These are phyloP conservation scores for Rhagophthalmus giganteus DNA, from an alignment of 2,888 invertebrate genomes.

Conservation along the genomic window DNA sequence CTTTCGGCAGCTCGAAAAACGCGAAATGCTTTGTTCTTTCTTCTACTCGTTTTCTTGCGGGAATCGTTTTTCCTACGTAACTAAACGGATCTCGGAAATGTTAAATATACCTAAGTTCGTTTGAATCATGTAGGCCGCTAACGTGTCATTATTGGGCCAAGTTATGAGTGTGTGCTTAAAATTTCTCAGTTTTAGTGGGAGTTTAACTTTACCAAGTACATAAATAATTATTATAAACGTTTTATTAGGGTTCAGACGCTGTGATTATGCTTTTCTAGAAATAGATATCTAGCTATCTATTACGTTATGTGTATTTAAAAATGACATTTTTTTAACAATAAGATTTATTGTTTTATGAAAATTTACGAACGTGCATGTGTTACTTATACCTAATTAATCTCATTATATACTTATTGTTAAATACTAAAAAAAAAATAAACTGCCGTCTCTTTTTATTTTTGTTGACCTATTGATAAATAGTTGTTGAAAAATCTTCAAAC, in stretches of 20 bases:
- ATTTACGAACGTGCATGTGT: too few species aligned
- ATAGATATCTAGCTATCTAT: neutral
- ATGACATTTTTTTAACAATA: neutral
- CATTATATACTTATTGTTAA: too few species aligned
- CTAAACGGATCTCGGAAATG: slow-evolving; percentile 8
- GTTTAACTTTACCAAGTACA: slow-evolving; percentile 32
- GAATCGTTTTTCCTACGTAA: slow-evolving; percentile 1
- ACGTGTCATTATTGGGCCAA: slow-evolving; percentile 34
- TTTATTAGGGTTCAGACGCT: slow-evolving; percentile 31
- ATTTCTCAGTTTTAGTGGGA: slow-evolving; percentile 38
- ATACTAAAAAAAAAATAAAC: too few species aligned
- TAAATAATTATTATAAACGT: slow-evolving; percentile 34
- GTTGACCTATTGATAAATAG: too few species aligned
- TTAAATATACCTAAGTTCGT: slow-evolving; percentile 16
- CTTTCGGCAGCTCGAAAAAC: slow-evolving; percentile 16
- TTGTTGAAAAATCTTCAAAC: too few species aligned
- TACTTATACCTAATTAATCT: too few species aligned
- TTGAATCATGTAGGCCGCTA: slow-evolving; percentile 21
- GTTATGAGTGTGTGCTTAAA: slow-evolving; percentile 36
- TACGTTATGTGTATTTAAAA: neutral
- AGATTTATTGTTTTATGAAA: too few species aligned
- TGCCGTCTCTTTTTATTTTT: too few species aligned
- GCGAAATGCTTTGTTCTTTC: slow-evolving; percentile 15
- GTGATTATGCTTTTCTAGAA: slow-evolving; percentile 28
- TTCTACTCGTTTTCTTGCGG: slow-evolving; percentile 2